Percentiles rank a stretch among this genome's conserved stretches.
Conservation (phyloP, 2,113 vertebrate genomes). For the Gorilla gorilla region DNA sequence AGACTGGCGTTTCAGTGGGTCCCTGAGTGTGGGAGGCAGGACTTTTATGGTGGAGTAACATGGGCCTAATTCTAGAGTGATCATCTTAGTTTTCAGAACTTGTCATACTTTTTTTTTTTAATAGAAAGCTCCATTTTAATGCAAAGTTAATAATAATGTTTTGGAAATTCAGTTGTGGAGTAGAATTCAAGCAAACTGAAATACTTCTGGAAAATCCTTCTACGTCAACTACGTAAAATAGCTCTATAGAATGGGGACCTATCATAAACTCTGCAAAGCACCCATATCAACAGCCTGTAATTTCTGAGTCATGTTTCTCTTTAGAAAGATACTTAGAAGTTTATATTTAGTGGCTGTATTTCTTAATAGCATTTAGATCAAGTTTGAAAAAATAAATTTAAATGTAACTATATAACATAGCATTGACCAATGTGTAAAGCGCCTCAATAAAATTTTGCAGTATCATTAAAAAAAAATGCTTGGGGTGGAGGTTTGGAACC, state of each 20-base stretch:
- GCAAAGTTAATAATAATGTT: background rate
- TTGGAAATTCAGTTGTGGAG: background rate
- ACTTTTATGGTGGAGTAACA: background rate
- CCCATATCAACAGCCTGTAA: background rate
- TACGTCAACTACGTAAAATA: background rate
- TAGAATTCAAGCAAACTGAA: constrained; percentile 17
- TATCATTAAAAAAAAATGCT: background rate
- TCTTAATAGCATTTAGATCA: background rate
- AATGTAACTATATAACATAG: background rate
- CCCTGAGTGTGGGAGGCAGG: background rate
- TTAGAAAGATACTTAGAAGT: background rate
- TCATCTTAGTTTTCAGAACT: background rate
- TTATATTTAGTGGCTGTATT: background rate
- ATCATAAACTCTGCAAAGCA: background rate
- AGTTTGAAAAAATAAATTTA: background rate
- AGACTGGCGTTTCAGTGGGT: background rate
- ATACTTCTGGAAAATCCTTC: background rate
- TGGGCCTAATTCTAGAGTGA: background rate
- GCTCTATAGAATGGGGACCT: background rate
- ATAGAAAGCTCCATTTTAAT: background rate
- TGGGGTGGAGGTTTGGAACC: background rate
- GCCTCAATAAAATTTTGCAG: background rate
- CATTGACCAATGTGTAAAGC: background rate
- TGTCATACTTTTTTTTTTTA: background rate
- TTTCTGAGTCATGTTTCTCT: background rate